These are phyloP conservation scores for Chaetodon trifasciatus DNA, from an alignment of 2,797 vertebrate species.

Conservation along the genomic window DNA sequence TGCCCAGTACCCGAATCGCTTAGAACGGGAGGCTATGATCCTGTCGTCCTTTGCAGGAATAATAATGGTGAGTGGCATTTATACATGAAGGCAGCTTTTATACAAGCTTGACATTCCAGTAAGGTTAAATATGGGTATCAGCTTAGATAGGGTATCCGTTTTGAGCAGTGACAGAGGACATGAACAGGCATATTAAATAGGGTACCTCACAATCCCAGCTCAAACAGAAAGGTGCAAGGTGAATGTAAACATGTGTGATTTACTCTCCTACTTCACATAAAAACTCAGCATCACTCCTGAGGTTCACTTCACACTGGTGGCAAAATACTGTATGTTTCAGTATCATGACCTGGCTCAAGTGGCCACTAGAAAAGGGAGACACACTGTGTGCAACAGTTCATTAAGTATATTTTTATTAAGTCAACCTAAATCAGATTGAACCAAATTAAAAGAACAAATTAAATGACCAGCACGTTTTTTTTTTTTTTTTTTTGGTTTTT, in stretches of 20 bases:
- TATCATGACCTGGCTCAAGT: no score
- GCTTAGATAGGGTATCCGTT: neutral
- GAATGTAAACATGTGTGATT: neutral
- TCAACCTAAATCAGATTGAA: no score
- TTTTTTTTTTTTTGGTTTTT: neutral
- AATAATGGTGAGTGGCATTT: constrained; percentile 85
- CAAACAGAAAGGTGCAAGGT: neutral
- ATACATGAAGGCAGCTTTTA: neutral
- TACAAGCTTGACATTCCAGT: neutral
- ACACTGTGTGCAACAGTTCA: no score
- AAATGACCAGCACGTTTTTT: no score
- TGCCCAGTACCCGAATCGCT: constrained; percentile 77
- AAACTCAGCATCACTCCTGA: neutral
- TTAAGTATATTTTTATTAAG: no score
- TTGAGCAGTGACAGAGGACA: neutral
- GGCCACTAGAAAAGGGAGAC: no score
- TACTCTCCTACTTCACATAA: neutral
- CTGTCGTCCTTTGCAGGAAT: constrained; percentile 91
- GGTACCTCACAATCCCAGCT: neutral
- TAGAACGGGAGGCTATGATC: constrained; percentile 91
- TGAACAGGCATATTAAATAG: no score
- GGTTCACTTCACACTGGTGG: neutral
- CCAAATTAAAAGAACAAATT: no score
- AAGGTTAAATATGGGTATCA: neutral
- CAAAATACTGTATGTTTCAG: neutral